Conservation (phyloP, 2,113 vertebrate species). For the Peromyscus polionotus region DNA sequence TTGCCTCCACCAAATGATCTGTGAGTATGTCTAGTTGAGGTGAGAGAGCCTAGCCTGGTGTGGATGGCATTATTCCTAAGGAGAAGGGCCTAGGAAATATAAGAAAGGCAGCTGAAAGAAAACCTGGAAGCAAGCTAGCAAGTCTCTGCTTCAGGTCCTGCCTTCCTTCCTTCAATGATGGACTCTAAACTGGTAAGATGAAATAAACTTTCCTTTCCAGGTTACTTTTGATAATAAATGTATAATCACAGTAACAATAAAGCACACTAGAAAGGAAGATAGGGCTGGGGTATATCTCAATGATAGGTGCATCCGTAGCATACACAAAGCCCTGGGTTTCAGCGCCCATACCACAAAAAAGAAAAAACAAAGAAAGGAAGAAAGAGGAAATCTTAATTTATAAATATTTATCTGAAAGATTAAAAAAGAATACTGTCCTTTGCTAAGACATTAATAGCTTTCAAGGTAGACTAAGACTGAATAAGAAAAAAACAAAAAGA, state of each 20-base stretch:
- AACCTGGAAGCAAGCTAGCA: neutral
- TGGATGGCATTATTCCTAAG: neutral
- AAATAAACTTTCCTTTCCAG: neutral
- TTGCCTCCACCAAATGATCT: neutral
- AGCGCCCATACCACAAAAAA: no score
- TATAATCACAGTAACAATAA: neutral
- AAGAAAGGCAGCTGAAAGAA: neutral
- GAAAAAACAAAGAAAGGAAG: neutral
- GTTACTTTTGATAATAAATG: neutral
- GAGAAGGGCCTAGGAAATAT: neutral
- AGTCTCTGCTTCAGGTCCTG: neutral
- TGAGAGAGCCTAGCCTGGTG: neutral
- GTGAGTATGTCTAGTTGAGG: neutral
- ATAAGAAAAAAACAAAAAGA: neutral
- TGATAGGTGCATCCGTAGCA: neutral
- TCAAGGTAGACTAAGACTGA: neutral
- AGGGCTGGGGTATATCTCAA: neutral
- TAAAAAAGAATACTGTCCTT: constrained; percentile 12
- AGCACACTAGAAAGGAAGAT: neutral
- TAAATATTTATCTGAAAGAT: constrained; percentile 42
- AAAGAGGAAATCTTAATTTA: constrained; percentile 15
- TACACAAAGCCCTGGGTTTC: no score
- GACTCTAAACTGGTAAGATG: neutral
- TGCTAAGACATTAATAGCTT: neutral
- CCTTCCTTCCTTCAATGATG: neutral